Evolutionary conservation across 1,140 invertebrate genomes (phyloP).

Genomic region (Zaprionus davidi): DNA sequence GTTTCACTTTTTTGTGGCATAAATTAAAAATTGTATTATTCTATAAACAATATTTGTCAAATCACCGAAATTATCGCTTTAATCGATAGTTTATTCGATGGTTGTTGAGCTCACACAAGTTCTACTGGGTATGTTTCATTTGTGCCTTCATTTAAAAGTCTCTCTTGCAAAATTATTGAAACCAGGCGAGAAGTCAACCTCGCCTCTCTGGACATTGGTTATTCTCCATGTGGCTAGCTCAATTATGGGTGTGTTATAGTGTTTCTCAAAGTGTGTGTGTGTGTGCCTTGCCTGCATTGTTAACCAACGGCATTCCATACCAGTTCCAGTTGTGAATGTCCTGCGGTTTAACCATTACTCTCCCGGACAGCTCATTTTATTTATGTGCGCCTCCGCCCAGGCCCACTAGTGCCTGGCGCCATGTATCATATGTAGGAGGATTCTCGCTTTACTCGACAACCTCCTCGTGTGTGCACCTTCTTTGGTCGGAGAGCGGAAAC

Average conservation of each 20-base stretch:
- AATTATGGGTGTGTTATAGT: constrained; percentile 46
- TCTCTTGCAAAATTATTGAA: background rate
- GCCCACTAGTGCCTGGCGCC: background rate
- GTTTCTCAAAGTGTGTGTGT: background rate
- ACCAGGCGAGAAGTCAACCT: background rate
- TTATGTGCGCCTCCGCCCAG: constrained; percentile 36
- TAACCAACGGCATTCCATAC: constrained; percentile 25
- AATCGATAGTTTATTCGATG: too few relatives aligned
- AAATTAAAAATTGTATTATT: too few relatives aligned
- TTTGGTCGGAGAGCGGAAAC: constrained; percentile 23
- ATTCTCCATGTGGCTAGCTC: constrained; percentile 33
- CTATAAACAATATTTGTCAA: too few relatives aligned
- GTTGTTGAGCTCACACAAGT: too few relatives aligned
- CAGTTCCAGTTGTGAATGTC: constrained; percentile 11
- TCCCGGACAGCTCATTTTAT: constrained; percentile 51
- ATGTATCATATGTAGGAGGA: constrained; percentile 50
- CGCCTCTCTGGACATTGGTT: constrained; percentile 1
- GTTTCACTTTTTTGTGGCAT: too few relatives aligned
- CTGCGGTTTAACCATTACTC: constrained; percentile 41
- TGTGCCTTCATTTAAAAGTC: background rate
- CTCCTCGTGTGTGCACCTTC: constrained; percentile 58
- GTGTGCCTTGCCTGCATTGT: constrained; percentile 42
- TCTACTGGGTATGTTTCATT: background rate
- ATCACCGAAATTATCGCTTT: too few relatives aligned
- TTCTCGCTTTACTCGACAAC: constrained; percentile 6